A percentile compares a stretch with the other conserved stretches of the same genome.
Conservation (phyloP, 2,888 invertebrate genomes). For the Diabrotica balteata region DNA sequence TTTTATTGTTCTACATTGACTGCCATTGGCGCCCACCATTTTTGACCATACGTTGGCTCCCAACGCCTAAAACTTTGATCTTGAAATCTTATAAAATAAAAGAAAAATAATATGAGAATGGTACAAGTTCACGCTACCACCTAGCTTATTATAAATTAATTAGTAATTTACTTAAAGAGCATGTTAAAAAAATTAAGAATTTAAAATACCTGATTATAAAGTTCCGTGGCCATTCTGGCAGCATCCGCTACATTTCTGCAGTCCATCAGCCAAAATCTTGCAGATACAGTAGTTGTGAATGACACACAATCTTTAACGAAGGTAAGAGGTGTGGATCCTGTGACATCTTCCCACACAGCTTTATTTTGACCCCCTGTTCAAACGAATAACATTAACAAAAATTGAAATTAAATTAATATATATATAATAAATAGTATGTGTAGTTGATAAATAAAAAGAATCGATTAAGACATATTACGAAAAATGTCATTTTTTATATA, state of each 20-base stretch:
- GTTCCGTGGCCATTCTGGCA: conserved; percentile 93
- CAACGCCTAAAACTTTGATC: no score
- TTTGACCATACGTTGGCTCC: no score
- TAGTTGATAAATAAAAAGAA: conserved; percentile 2
- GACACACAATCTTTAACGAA: conserved; percentile 97
- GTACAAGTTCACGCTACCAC: no score
- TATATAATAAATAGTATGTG: neutral
- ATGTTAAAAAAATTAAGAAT: no score
- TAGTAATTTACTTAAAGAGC: no score
- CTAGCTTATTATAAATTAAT: no score
- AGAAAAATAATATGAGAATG: no score
- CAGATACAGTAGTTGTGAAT: conserved; percentile 98
- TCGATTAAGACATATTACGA: neutral
- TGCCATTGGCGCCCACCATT: no score
- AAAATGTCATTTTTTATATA: conserved; percentile 4
- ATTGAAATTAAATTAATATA: neutral
- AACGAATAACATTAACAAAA: neutral
- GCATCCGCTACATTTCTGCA: conserved; percentile 95
- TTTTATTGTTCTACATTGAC: no score
- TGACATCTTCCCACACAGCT: conserved; percentile 99
- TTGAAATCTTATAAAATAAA: no score
- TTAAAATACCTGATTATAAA: conserved; percentile 78
- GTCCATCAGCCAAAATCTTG: conserved; percentile 98
- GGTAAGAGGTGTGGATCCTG: conserved; percentile 95
- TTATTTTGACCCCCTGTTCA: conserved; percentile 85